These are phyloP conservation scores for Drosophila kambysellisi DNA, from an alignment of 2,888 invertebrate species.

Conservation along the genomic window DNA sequence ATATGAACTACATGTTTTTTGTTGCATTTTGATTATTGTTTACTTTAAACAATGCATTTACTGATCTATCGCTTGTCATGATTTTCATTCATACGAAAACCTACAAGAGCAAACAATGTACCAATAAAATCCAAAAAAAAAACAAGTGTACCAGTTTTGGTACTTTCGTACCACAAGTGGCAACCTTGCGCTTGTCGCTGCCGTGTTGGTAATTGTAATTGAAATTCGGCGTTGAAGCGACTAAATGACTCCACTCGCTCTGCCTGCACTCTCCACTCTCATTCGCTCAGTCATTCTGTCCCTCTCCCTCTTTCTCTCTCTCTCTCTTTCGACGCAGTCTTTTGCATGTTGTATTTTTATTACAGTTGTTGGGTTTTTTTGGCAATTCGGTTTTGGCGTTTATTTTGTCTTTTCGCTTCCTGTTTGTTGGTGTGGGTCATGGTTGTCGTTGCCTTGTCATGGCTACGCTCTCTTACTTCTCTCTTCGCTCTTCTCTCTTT, in stretches of 20 bases:
- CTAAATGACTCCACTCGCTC: constrained; percentile 58
- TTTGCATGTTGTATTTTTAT: constrained; percentile 61
- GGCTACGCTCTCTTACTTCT: constrained; percentile 5
- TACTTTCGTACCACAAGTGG: constrained; percentile 13
- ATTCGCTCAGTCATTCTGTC: constrained; percentile 4
- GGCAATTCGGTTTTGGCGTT: constrained; percentile 66
- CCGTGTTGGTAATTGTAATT: constrained; percentile 79
- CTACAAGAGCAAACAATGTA: neutral
- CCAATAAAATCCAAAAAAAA: neutral
- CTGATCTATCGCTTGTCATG: neutral
- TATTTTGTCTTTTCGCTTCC: constrained; percentile 56
- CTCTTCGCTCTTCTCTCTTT: neutral
- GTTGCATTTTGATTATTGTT: neutral
- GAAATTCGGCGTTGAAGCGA: constrained; percentile 82
- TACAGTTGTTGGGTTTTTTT: constrained; percentile 65
- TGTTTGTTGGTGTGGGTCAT: constrained; percentile 83
- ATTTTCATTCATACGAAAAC: neutral
- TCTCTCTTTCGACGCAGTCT: constrained; percentile 1
- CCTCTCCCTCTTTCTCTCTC: constrained; percentile 7
- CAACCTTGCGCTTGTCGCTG: constrained; percentile 9
- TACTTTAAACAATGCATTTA: neutral
- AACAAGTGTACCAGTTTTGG: neutral
- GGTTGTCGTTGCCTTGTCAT: constrained; percentile 64
- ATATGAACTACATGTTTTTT: neutral
- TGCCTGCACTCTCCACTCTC: constrained; percentile 21